Percentiles rank a stretch among this genome's conserved stretches.
These are phyloP conservation scores for Pyrochroa serraticornis DNA, from an alignment of 2,888 invertebrate species.

Conservation along the genomic window DNA sequence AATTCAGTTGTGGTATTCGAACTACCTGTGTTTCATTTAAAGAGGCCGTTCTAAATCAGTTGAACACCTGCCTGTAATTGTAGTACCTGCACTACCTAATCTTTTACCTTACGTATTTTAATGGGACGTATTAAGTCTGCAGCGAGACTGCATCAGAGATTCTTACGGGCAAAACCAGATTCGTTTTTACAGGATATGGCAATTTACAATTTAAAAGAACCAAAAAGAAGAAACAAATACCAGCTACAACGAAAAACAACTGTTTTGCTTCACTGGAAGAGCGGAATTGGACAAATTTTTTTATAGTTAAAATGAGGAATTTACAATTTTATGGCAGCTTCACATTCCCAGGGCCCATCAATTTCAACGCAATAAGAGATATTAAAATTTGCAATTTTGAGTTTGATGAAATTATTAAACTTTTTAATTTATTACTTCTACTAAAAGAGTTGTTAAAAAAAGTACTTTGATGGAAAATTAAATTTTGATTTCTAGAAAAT, in stretches of 20 bases:
- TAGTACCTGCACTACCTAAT: conserved; percentile 32
- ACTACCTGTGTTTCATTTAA: conserved; percentile 32
- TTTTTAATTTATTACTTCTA: too few species aligned
- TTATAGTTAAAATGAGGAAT: background rate
- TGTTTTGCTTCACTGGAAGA: conserved; percentile 27
- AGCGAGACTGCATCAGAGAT: conserved; percentile 23
- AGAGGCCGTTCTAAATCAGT: conserved; percentile 30
- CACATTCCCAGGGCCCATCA: too few species aligned
- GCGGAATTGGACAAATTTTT: conserved; percentile 21
- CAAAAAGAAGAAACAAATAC: conserved; percentile 27
- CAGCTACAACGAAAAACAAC: conserved; percentile 17
- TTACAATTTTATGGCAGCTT: too few species aligned
- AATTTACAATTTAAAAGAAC: conserved; percentile 30
- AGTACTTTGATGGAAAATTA: too few species aligned
- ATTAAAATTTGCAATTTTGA: too few species aligned
- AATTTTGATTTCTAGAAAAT: too few species aligned
- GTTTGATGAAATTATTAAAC: too few species aligned
- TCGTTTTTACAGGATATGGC: conserved; percentile 25
- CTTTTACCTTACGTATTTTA: conserved; percentile 28
- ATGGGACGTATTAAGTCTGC: conserved; percentile 28
- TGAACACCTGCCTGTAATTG: conserved; percentile 34
- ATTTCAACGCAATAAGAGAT: too few species aligned
- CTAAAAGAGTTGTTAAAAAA: too few species aligned
- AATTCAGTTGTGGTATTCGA: conserved; percentile 27
- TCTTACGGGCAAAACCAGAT: conserved; percentile 26